Percentiles rank a stretch among this genome's conserved stretches.
phyloP scores from a whole-genome alignment of 2,888 invertebrate species.

The Antheraea yamamai region DNA sequence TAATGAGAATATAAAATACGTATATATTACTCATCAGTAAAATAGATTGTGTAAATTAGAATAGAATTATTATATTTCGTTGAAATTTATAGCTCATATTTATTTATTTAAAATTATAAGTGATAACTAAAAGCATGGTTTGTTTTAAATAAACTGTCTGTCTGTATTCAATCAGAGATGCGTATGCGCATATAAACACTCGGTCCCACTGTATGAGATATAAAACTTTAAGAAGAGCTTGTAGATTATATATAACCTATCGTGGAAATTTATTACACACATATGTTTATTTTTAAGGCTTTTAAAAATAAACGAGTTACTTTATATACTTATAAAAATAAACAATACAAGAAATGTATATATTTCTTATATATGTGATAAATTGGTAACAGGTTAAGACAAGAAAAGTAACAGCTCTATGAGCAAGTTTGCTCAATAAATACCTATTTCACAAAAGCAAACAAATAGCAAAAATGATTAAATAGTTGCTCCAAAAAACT shows the following conservation, averaged over 20 bases:
- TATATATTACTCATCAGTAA: too few species aligned
- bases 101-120: conserved; percentile 27
- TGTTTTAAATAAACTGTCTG: conserved; percentile 37
- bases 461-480: too few species aligned
- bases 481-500: too few species aligned
- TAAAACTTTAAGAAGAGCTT: background rate
- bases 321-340: too few species aligned
- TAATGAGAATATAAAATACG: too few species aligned
- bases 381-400: too few species aligned
- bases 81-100: conserved; percentile 15
- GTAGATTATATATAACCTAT: background rate
- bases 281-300: background rate
- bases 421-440: too few species aligned
- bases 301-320: background rate
- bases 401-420: too few species aligned
- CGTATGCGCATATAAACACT: conserved; percentile 22
- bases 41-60: background rate
- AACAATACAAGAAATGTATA: too few species aligned
- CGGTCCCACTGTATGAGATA: background rate
- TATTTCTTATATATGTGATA: too few species aligned
- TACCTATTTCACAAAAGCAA: too few species aligned
- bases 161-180: conserved; percentile 26
- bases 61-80: conserved; percentile 10
- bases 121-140: conserved; percentile 37
- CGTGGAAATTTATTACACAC: background rate